Evolutionary conservation across 2,888 invertebrate species (phyloP).

Genomic region (Microchrysa polita): DNA sequence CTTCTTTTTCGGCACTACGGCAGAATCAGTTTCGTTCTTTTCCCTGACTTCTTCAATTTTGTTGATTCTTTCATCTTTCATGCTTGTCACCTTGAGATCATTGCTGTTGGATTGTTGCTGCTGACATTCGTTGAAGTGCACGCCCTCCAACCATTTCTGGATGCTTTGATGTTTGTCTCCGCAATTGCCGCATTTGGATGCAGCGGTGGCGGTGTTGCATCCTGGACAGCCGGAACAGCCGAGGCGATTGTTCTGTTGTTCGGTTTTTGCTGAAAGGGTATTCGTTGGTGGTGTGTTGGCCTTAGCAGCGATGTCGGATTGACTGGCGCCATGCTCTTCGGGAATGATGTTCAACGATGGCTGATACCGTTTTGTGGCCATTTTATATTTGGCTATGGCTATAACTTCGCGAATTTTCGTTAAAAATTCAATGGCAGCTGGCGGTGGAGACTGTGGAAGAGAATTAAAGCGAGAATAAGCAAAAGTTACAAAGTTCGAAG

Average conservation of each 20-base stretch:
- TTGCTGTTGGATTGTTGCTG: neutral
- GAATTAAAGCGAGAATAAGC: no score
- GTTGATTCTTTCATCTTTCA: conserved; percentile 57
- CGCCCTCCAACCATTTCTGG: conserved; percentile 79
- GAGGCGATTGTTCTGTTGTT: conserved; percentile 61
- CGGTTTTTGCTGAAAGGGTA: conserved; percentile 53
- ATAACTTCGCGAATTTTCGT: conserved; percentile 91
- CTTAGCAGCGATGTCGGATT: conserved; percentile 64
- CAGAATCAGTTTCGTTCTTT: neutral
- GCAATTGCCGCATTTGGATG: conserved; percentile 61
- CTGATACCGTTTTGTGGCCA: conserved; percentile 81
- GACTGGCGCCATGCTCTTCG: conserved; percentile 73
- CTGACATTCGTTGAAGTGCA: conserved; percentile 65
- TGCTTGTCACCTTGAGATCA: neutral
- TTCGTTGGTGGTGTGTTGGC: neutral
- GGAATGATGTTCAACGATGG: conserved; percentile 83
- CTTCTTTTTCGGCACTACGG: conserved; percentile 1
- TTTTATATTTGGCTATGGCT: conserved; percentile 87
- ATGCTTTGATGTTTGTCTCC: conserved; percentile 81
- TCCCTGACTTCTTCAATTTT: conserved; percentile 52
- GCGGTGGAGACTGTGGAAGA: conserved; percentile 79
- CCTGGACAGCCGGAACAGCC: conserved; percentile 72
- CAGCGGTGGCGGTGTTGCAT: conserved; percentile 60
- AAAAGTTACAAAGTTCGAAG: no score
- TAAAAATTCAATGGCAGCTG: conserved; percentile 89